phyloP scores from a whole-genome alignment of 2,888 invertebrate species.

The Papilio elwesi region DNA sequence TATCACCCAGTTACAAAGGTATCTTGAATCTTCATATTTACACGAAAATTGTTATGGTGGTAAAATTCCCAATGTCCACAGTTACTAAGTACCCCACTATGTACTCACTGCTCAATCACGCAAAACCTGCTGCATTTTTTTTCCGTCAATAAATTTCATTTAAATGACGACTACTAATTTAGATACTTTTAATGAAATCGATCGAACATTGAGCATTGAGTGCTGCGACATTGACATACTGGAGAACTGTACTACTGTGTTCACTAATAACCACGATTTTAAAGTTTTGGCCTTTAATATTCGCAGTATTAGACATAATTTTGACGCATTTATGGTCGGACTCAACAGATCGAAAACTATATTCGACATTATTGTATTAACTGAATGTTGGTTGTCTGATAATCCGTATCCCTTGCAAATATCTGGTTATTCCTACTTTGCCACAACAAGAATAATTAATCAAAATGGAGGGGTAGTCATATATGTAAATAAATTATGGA shows the following conservation, averaged over 20 bases:
- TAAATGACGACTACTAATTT: background rate
- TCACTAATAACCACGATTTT: constrained; percentile 5
- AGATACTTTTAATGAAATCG: constrained; percentile 10
- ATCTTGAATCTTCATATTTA: no score
- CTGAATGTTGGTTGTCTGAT: constrained; percentile 11
- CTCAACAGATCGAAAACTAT: background rate
- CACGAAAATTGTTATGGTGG: no score
- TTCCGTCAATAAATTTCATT: background rate
- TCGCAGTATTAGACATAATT: constrained; percentile 21
- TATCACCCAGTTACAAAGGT: no score
- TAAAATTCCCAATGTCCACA: no score
- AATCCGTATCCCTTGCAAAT: background rate
- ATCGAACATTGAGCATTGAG: constrained; percentile 5
- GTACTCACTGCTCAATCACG: background rate
- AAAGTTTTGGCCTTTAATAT: constrained; percentile 2
- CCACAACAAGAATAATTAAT: background rate
- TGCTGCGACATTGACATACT: background rate
- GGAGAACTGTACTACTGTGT: background rate
- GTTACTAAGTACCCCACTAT: no score
- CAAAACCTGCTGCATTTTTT: background rate
- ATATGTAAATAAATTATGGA: constrained; percentile 8
- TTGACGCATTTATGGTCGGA: background rate
- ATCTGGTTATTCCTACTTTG: background rate
- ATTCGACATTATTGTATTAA: background rate
- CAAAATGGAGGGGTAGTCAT: constrained; percentile 13